Evolutionary conservation across 2,113 vertebrate genomes (phyloP), one percentile per base, ranked within the genome.

Genomic region (Plecotus auritus): DNA sequence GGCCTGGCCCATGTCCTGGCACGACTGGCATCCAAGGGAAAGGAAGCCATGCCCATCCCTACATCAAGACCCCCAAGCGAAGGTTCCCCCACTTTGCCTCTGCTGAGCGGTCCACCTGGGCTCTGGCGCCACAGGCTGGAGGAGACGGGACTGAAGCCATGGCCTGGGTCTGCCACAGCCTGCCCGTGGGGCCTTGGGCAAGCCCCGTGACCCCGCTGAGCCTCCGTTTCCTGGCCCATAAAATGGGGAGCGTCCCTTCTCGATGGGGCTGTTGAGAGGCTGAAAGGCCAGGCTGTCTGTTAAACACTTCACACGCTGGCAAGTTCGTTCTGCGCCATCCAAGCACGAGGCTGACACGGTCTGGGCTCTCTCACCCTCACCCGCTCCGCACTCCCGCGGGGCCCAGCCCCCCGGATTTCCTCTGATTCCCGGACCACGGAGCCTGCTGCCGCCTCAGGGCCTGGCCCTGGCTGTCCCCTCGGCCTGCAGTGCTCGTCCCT

Each of bases 11-110:
- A 0, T 2, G 9, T n/a, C 59, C 42, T 2, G 2, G 42, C 28
- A 26, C 1, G 20, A n/a, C 70, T 20, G 7, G 4, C 20, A 0
- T 4, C 37, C 17, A 0, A 14, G 23, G 23, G 13, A 30, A 45
- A 88, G 49, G 40, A n/a, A n/a, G 23, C 42, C 8, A 3, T 0
- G 4, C 10, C 10, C 4, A 2, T 1, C 37, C 59, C 42, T 16
- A 20, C 26, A 17, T 13, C 37, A 11, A 47, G 78, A 51, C 66
- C 56, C 56, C 47, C 28, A 8, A 7, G 35, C 20, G 0, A 12
- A 51, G 45, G 3, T 17, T 7, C 67, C 35, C 23, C 42, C 10
- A 14, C 32, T 1, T 22, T 37, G 64, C 70, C 54, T 37, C 4
- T 0, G 9, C 45, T 47, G 32, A 11, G 11, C 70, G 11, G 26